Base-by-base conservation (phyloP, 37 sponge, comb jelly and placozoan species). In the Cliona cf. orientalis region DNA sequence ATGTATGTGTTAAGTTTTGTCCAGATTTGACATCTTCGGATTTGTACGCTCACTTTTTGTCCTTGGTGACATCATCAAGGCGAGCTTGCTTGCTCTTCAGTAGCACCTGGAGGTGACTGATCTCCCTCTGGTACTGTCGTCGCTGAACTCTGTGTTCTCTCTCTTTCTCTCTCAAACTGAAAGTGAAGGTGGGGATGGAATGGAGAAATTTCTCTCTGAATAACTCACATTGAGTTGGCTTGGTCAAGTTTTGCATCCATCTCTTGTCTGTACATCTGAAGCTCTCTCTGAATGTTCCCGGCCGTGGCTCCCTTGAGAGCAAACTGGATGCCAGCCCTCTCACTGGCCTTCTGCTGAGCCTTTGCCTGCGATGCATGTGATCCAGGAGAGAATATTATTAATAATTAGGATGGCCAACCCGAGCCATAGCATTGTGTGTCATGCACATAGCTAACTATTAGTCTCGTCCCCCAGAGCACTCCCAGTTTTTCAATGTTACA, bases 291-390 rank as follows among this genome's bases (percentile, higher is more conserved):
- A 9, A 76, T 11, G 56, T 17, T 32, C 2, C 21, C 28, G 39
- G 58, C 21, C 0, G 45, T 22, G 0, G 34, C 17, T 43, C 63
- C 64, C 26, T 62, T 62, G 12, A 1, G 21, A 22, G 63, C 64
- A 22, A 3, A 44, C 17, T 5, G 39, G 38, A 36, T 17, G 37
- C n/a, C 29, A 5, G 77, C 34, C 19, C 44, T 76, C n/a, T 76
- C 77, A 23, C 25, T 22, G 26, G 64, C 34, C 23, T 35, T 33
- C 44, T 17, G 35, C 64, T 76, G 77, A 12, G 43, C 26, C 11
- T 63, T 9, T 29, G 60, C 64, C 77, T 76, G 64, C 37, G 26
- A 76, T n/a, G n/a, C n/a, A n/a, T n/a, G n/a, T n/a, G n/a, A n/a
- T n/a, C n/a, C n/a, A n/a, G n/a, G n/a, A n/a, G n/a, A n/a, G 17